phyloP scores from a whole-genome alignment of 2,797 vertebrate genomes.

The Arctocebus calabarensis region DNA sequence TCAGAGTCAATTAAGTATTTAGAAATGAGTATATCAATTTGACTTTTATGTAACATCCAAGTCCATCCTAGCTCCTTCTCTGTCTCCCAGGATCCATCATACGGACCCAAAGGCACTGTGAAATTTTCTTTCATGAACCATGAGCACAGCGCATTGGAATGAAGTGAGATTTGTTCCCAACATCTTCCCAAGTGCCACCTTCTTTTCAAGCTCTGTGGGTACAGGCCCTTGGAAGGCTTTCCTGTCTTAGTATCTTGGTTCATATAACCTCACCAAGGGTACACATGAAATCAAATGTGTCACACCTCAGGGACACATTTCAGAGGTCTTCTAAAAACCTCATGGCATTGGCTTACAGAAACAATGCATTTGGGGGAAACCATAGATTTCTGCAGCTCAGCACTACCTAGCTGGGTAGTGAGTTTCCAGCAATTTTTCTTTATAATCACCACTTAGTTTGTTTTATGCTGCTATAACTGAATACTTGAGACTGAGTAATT shows the following conservation, averaged over 20 bases:
- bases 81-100: neutral
- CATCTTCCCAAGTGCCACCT: neutral
- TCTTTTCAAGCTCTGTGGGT: neutral
- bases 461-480: neutral
- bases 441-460: neutral
- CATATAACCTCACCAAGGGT: no score
- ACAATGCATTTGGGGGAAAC: neutral
- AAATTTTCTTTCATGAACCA: neutral
- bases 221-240: neutral
- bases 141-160: neutral
- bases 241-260: neutral
- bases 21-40: neutral
- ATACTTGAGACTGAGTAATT: neutral
- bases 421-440: neutral
- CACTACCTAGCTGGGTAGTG: neutral
- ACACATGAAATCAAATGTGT: no score
- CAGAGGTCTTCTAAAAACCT: neutral
- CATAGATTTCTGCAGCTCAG: neutral
- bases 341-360: neutral
- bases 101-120: rapidly evolving
- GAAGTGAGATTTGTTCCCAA: neutral
- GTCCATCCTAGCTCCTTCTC: neutral
- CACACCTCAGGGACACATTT: neutral
- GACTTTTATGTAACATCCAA: neutral
- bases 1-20: slow-evolving; percentile 2